Percentiles rank a stretch among this genome's conserved stretches.
Evolutionary conservation across 2,113 vertebrate genomes (phyloP).

Genomic region (Ptilorrhoa leucosticta): DNA sequence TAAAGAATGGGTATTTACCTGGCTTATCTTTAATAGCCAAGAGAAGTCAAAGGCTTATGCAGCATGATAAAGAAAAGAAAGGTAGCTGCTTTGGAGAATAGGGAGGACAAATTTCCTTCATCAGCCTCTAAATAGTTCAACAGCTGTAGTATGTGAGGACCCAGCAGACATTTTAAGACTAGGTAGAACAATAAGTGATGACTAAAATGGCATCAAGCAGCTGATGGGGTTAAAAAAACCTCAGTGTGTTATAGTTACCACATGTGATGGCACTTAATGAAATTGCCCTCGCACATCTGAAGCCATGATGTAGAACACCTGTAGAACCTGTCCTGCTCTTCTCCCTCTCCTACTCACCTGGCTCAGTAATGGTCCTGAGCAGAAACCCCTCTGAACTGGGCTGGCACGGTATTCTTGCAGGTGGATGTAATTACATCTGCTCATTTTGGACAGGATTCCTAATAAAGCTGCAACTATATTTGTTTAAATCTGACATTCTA

Average conservation of each 20-base stretch:
- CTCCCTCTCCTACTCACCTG: not conserved
- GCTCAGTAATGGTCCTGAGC: not conserved
- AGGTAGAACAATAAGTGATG: not conserved
- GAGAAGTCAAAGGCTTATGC: not conserved
- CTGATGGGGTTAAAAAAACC: not conserved
- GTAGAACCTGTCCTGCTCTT: not conserved
- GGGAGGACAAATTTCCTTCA: not conserved
- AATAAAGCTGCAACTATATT: not conserved
- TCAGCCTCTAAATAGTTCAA: not conserved
- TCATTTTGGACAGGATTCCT: not conserved
- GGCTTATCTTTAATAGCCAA: not conserved
- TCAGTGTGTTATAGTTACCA: not conserved
- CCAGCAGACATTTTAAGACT: not conserved
- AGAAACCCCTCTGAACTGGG: not conserved
- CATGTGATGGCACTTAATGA: not conserved
- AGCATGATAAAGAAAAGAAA: not conserved
- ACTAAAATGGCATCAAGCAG: not conserved
- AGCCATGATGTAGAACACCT: not conserved
- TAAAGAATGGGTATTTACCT: not conserved
- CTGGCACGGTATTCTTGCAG: not conserved
- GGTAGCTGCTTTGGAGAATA: not conserved
- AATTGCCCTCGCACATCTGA: not conserved
- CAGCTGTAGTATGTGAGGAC: not conserved
- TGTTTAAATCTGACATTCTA: not conserved
- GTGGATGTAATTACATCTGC: not conserved